Evolutionary conservation across 2,797 vertebrate genomes (phyloP).

Genomic region (Oreortyx pictus): DNA sequence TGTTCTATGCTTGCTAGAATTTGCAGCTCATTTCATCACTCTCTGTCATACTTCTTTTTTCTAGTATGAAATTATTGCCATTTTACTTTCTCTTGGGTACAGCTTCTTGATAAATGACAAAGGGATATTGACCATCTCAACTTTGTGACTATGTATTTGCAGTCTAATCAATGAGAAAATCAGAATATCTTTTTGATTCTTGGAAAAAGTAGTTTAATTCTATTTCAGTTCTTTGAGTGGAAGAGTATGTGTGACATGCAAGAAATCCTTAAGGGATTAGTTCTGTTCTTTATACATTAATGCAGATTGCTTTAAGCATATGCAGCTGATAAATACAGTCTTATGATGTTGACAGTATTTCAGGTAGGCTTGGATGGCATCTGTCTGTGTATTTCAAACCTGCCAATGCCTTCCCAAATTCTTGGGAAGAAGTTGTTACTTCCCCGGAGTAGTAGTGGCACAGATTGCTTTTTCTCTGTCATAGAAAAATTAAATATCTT

Average conservation of each 20-base stretch:
- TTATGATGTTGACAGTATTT: background rate
- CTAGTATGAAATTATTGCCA: background rate
- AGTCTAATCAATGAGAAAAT: background rate
- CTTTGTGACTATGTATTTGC: background rate
- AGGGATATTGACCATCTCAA: background rate
- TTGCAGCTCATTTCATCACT: background rate
- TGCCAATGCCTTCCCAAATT: background rate
- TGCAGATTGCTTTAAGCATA: background rate
- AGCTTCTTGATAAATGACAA: background rate
- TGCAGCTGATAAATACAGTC: background rate
- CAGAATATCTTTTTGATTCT: background rate
- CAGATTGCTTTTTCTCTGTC: background rate
- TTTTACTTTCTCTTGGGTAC: background rate
- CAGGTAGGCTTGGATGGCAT: background rate
- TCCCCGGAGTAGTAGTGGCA: background rate
- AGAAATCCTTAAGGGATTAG: background rate
- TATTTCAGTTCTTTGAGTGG: background rate
- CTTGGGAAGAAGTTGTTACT: background rate
- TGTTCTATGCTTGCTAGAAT: background rate
- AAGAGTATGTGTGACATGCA: background rate
- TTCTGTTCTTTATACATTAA: background rate
- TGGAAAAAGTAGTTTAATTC: background rate
- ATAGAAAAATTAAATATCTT: background rate
- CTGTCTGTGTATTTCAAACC: background rate
- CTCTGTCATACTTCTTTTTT: background rate